Evolutionary conservation across 2,888 invertebrate genomes (phyloP).

Genomic region (Metacarcinus magister): DNA sequence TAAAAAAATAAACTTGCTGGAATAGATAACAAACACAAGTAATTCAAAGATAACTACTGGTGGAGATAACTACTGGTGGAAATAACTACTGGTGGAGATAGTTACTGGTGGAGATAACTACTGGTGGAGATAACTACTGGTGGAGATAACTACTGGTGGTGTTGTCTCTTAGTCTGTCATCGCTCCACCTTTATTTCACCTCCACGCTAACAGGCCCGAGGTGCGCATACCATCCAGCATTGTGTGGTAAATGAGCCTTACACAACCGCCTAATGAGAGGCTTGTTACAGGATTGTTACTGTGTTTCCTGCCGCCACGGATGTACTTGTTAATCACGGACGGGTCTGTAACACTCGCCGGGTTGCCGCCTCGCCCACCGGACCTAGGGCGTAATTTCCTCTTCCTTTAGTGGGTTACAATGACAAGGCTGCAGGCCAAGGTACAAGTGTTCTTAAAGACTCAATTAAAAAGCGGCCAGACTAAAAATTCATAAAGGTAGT

Average conservation of each 20-base stretch:
- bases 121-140: too few relatives aligned
- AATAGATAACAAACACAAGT: too few relatives aligned
- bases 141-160: too few relatives aligned
- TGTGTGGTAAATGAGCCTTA: constrained; percentile 30
- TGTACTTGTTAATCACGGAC: constrained; percentile 28
- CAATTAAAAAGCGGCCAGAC: not conserved
- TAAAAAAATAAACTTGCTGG: too few relatives aligned
- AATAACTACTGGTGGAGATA: too few relatives aligned
- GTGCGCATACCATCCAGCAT: not conserved
- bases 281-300: constrained; percentile 9
- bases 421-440: not conserved
- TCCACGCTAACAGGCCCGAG: not conserved
- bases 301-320: constrained; percentile 22
- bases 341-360: not conserved
- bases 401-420: not conserved
- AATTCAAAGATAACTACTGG: too few relatives aligned
- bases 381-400: constrained; percentile 4
- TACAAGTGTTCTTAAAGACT: not conserved
- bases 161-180: too few relatives aligned
- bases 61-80: too few relatives aligned
- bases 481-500: not conserved
- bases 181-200: not conserved
- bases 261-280: constrained; percentile 13
- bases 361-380: not conserved
- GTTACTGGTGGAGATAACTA: too few relatives aligned